Percentiles rank a stretch among this genome's conserved stretches.
These are phyloP conservation scores for Dreissena polymorpha DNA, from an alignment of 1,140 invertebrate genomes.

Conservation along the genomic window DNA sequence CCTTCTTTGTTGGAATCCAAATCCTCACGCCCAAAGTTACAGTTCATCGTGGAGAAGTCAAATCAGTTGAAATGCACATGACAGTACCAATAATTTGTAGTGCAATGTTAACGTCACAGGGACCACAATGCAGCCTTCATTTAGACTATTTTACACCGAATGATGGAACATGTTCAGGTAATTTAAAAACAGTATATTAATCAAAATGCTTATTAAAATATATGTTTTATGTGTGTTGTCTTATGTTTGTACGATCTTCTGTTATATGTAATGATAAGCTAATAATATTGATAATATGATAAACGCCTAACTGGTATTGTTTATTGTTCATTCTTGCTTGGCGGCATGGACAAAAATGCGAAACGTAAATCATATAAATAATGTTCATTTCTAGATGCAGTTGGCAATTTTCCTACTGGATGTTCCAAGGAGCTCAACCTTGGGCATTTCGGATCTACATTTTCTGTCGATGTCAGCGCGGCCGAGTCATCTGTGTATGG, in stretches of 20 bases:
- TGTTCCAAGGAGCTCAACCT: neutral
- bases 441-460: neutral
- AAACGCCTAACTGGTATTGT: no score
- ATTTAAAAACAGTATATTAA: no score
- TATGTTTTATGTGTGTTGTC: no score
- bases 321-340: no score
- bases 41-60: constrained; percentile 16
- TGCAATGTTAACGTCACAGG: neutral
- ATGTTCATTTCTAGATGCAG: neutral
- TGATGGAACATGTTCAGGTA: constrained; percentile 12
- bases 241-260: no score
- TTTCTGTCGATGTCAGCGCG: neutral
- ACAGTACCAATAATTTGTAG: constrained; percentile 17
- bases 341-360: no score
- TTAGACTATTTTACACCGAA: constrained; percentile 6
- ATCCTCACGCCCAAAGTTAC: constrained; percentile 2
- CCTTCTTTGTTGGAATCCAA: constrained; percentile 8
- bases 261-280: no score
- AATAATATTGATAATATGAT: no score
- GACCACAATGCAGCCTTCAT: neutral
- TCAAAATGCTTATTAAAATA: no score
- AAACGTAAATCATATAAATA: no score
- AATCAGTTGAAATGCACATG: neutral
- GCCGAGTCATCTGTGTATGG: constrained; percentile 19
- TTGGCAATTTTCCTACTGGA: neutral